Conservation (phyloP, 2,888 invertebrate genomes). For the Pseudeuparius sepicola region DNA sequence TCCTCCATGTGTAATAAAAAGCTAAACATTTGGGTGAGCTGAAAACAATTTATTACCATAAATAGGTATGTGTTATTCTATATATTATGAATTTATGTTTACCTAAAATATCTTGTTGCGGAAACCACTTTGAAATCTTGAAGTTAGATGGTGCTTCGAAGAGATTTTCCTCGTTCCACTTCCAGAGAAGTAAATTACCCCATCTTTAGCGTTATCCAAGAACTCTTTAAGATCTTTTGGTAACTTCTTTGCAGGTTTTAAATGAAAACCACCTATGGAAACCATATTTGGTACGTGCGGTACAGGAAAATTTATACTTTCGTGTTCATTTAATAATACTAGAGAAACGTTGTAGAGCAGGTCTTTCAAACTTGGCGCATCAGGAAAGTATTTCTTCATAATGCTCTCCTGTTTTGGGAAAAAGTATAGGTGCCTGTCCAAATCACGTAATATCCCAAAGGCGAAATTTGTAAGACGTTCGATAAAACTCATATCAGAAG, state of each 20-base stretch:
- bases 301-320: conserved; percentile 40
- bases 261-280: conserved; percentile 47
- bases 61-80: too few species aligned
- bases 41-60: too few species aligned
- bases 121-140: conserved; percentile 52
- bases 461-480: conserved; percentile 45
- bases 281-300: conserved; percentile 46
- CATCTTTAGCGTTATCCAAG: conserved; percentile 25
- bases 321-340: conserved; percentile 37
- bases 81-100: too few species aligned
- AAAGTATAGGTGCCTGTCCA: conserved; percentile 20
- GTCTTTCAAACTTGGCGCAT: conserved; percentile 23
- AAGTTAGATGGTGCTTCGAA: conserved; percentile 48
- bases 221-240: conserved; percentile 24
- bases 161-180: conserved; percentile 52
- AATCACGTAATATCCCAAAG: conserved; percentile 17
- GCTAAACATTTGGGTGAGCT: conserved; percentile 40
- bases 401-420: conserved; percentile 24
- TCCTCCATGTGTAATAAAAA: conserved; percentile 43
- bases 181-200: conserved; percentile 53
- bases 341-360: conserved; percentile 28
- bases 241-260: conserved; percentile 27
- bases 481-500: conserved; percentile 42
- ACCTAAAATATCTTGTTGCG: conserved; percentile 43
- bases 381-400: conserved; percentile 24